These are phyloP conservation scores for Pyrrhia umbra DNA, from an alignment of 2,888 invertebrate genomes.

Conservation along the genomic window DNA sequence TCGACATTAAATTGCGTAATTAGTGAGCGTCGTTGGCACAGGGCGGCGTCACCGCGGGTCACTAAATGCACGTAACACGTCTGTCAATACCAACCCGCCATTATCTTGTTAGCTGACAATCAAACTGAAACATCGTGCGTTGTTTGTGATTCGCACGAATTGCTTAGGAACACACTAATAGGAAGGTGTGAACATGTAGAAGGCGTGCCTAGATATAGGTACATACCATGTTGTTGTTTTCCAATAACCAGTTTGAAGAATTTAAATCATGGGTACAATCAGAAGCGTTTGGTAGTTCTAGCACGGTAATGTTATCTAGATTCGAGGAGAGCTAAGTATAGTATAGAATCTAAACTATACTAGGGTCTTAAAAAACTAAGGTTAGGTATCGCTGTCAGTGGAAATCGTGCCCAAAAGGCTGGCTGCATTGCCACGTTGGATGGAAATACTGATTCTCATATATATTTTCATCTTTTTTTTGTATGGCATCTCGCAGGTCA, in stretches of 20 bases:
- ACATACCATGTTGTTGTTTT: neutral
- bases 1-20: constrained; percentile 16
- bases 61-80: neutral
- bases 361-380: too few species aligned
- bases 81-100: constrained; percentile 45
- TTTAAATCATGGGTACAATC: neutral
- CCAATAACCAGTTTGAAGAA: neutral
- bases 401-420: too few species aligned
- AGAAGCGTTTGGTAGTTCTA: too few species aligned
- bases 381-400: too few species aligned
- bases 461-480: too few species aligned
- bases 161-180: neutral
- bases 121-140: constrained; percentile 7
- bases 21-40: neutral
- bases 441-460: too few species aligned
- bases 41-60: neutral
- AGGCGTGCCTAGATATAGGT: neutral
- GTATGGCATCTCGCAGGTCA: too few species aligned
- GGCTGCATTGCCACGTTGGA: too few species aligned
- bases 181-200: neutral
- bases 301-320: too few species aligned
- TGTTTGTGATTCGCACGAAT: constrained; percentile 48
- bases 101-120: constrained; percentile 44
- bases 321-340: too few species aligned
- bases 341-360: too few species aligned